Evolutionary conservation across 2,888 invertebrate species (phyloP), one percentile per base, ranked within the genome.

Genomic region (Campoplex nolae): DNA sequence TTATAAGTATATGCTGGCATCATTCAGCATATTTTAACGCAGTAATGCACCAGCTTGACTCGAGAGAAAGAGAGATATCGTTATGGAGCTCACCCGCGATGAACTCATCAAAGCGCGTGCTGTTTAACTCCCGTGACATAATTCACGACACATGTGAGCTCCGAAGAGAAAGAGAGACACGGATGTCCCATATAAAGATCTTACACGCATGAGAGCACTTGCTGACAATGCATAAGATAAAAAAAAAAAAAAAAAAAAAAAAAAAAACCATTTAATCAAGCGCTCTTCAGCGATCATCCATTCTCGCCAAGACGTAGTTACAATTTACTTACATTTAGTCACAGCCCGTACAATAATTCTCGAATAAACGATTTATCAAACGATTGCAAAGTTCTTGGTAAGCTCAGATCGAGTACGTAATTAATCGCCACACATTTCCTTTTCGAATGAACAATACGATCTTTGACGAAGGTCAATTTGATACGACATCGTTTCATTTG

Each of bases 91-190:
- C 65, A 70, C 75, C 68, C 88, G 91, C 87, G 91, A 91, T 91
- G 92, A 91, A 88, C 89, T 91, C 92, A 91, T 88, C 88, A 89
- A 85, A 85, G 82, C 80, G 88, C 85, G 71, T 74, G 80, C 87
- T 56, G 81, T 83, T 77, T 71, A 71, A 73, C 86, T 75, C 70
- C 65, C 78, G 89, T 91, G 91, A 91, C 89, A 90, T 89, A 90
- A 90, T 85, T 83, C 76, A 67, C 83, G 54, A 87, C 86, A 83
- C 85, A 88, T 84, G 88, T 73, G 78, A 62, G 68, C 78, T 77
- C 62, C 18, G 75, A 42, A 68, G 56, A 71, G 71, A 67, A 32
- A 65, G 65, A 80, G 23, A 56, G 45, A 62, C 74, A 35, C 28
- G 18, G n/a, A 48, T 35, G 56, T 56, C 8, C 73, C 11, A 23